Evolutionary conservation across 30 jellyfish, hydroid and myxozoan species (phyloP).

Genomic region (Hydractinia echinata): DNA sequence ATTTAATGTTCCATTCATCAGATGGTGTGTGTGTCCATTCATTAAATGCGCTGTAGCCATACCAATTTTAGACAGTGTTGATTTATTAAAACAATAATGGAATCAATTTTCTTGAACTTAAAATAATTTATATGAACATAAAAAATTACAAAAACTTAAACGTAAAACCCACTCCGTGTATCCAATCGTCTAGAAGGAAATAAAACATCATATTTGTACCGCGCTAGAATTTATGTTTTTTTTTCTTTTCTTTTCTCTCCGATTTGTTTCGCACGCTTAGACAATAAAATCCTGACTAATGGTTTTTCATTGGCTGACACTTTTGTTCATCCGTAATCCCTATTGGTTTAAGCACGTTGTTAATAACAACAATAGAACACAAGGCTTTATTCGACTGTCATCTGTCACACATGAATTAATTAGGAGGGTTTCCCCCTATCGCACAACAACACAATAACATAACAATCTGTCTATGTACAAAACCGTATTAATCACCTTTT

Average conservation of each 20-base stretch:
- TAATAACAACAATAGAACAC: conserved; percentile 16
- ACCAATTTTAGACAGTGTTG: neutral
- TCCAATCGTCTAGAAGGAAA: conserved; percentile 30
- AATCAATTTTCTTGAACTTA: neutral
- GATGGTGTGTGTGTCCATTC: conserved; percentile 37
- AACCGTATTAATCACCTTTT: neutral
- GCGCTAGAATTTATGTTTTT: conserved; percentile 8
- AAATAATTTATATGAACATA: conserved; percentile 19
- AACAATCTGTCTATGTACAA: conserved; percentile 3
- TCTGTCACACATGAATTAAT: conserved; percentile 25
- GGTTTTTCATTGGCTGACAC: conserved; percentile 15
- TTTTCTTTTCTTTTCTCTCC: conserved; percentile 33
- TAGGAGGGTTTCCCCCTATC: conserved; percentile 20
- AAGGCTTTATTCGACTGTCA: conserved; percentile 4
- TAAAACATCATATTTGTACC: conserved; percentile 2
- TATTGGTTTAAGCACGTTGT: conserved; percentile 1
- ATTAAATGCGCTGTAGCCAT: conserved; percentile 36
- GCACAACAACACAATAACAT: neutral
- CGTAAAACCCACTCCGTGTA: conserved; percentile 29
- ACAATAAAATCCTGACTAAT: conserved; percentile 22
- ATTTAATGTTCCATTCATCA: conserved; percentile 33
- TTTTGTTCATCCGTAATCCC: neutral
- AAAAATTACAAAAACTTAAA: conserved; percentile 1
- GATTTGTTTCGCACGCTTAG: conserved; percentile 45
- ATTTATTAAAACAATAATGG: neutral